Evolutionary conservation across 2,113 vertebrate genomes (phyloP), one percentile per base, ranked within the genome.

Genomic region (Mastomys natalensis): DNA sequence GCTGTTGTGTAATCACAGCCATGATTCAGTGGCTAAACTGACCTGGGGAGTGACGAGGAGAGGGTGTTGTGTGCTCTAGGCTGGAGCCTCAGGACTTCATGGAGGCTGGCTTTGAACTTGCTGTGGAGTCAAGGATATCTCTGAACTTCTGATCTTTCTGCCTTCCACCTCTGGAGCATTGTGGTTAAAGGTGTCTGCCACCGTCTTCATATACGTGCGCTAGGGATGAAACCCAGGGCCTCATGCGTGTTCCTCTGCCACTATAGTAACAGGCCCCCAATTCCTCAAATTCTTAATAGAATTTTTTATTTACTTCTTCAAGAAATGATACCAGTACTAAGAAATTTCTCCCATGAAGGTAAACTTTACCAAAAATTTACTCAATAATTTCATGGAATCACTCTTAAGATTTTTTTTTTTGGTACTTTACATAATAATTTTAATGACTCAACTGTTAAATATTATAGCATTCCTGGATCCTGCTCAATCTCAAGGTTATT

Each of bases 261-360:
- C 72, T 43, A 21, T 74, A 22, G 53, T 55, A 55, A 55, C 53
- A 15, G 53, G 40, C 21, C 43, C 22, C n/a, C 26, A 43, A 89
- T 16, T 84, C 70, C 68, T 74, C 58, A 17, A 82, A 85, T 94
- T 90, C 51, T 84, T 53, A 48, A 21, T 78, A 84, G 51, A 95
- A 7, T 29, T 53, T 85, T 91, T 90, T 91, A 62, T 58, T 12
- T 37, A 48, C 15, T 85, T 84, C n/a, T 26, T 87, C 45, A 88
- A 96, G 53, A 43, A 89, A 60, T 13, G 60, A 77, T n/a, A n/a
- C 62, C 34, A 53, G n/a, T 31, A 96, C 5, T 74, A 82, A 78
- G 91, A 40, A 16, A 9, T 88, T 12, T 88, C 26, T 88, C 60
- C 58, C 3, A 53, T 53, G 55, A 74, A 6, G 58, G 51, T 87